Conservation (phyloP, 2,113 vertebrate genomes). For the Lepus americanus region DNA sequence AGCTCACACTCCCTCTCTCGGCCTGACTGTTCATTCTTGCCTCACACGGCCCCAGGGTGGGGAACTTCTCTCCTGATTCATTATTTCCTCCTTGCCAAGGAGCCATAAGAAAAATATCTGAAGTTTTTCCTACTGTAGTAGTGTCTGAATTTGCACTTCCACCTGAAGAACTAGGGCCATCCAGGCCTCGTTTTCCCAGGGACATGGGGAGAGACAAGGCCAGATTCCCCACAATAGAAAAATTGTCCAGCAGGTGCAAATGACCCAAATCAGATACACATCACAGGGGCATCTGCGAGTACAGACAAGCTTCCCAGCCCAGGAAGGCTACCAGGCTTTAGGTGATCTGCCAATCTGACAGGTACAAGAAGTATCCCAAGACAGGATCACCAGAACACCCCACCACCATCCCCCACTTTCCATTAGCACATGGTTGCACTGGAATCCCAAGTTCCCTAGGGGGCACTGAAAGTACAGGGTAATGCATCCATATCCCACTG, state of each 20-base stretch:
- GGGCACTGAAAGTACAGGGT: not conserved
- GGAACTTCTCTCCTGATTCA: fast-evolving
- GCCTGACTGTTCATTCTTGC: not conserved
- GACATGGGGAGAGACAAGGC: not conserved
- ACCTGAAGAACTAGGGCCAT: not conserved
- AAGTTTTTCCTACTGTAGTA: too few species aligned
- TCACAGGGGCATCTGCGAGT: not conserved
- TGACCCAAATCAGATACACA: not conserved
- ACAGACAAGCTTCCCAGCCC: too few species aligned
- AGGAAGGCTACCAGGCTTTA: not conserved
- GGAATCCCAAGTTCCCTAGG: not conserved
- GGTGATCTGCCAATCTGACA: too few species aligned
- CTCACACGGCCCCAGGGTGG: not conserved
- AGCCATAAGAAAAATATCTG: not conserved
- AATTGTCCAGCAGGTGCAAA: not conserved
- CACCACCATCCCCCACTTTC: not conserved
- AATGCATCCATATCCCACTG: not conserved
- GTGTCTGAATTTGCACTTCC: not conserved
- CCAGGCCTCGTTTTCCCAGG: not conserved
- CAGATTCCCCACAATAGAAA: not conserved
- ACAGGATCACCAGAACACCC: not conserved
- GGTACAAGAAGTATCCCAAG: not conserved
- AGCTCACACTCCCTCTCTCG: not conserved
- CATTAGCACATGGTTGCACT: not conserved
- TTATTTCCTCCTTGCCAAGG: not conserved